Evolutionary conservation across 2,113 vertebrate species (phyloP).

Genomic region (Oryzias celebensis): DNA sequence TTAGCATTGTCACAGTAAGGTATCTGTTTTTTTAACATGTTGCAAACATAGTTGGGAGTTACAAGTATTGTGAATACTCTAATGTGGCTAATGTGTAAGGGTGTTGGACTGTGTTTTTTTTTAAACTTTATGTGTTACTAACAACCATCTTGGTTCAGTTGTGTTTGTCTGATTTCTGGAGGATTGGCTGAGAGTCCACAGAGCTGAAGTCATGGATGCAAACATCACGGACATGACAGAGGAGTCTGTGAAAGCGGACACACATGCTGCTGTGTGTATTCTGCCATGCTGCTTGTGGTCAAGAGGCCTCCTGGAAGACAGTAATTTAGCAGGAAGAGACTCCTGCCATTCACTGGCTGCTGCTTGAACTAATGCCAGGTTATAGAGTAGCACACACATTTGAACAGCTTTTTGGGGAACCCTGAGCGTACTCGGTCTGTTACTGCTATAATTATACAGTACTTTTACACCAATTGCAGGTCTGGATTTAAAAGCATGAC

Average conservation of each 20-base stretch:
- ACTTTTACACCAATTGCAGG: slow-evolving; percentile 54
- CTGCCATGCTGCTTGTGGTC: slow-evolving; percentile 15
- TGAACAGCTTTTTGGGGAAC: slow-evolving; percentile 19
- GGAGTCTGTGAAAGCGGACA: slow-evolving; percentile 18
- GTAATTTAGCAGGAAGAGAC: slow-evolving; percentile 53
- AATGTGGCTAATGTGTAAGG: too few species aligned
- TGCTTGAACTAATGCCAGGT: slow-evolving; percentile 31
- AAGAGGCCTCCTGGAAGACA: slow-evolving; percentile 32
- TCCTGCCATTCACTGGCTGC: slow-evolving; percentile 35
- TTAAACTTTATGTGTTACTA: too few species aligned
- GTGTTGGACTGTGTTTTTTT: too few species aligned
- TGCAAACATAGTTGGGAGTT: too few species aligned
- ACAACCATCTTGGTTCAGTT: slow-evolving; percentile 3
- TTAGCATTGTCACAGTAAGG: too few species aligned
- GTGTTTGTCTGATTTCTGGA: slow-evolving; percentile 17
- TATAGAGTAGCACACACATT: not conserved
- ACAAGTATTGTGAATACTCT: too few species aligned
- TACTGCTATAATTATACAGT: slow-evolving; percentile 58
- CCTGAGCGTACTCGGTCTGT: slow-evolving; percentile 21
- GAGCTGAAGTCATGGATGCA: slow-evolving; percentile 60
- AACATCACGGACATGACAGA: slow-evolving; percentile 50
- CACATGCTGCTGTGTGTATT: slow-evolving; percentile 14
- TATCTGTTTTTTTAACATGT: too few species aligned
- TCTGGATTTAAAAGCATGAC: slow-evolving; percentile 60
- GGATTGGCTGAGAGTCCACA: slow-evolving; percentile 33